phyloP scores from a whole-genome alignment of 1,140 invertebrate species.

The Idris sp. region DNA sequence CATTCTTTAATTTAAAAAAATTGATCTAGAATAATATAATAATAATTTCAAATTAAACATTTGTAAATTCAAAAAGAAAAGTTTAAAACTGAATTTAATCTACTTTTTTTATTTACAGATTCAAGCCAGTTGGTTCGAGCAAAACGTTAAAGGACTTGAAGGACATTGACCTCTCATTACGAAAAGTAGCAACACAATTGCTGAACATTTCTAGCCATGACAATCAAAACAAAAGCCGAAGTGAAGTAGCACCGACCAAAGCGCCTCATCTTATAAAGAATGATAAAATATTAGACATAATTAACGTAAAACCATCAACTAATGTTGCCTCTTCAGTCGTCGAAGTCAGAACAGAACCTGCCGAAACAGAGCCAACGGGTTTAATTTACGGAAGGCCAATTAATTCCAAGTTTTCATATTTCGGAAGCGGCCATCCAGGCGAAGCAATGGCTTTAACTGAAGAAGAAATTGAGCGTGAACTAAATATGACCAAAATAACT shows the following conservation, averaged over 20 bases:
- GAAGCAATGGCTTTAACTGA: conserved; percentile 77
- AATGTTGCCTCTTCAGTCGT: conserved; percentile 7
- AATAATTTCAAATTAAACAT: too few species aligned
- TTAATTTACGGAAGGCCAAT: conserved; percentile 69
- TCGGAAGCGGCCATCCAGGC: conserved; percentile 74
- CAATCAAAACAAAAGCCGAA: conserved; percentile 14
- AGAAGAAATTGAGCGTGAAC: conserved; percentile 74
- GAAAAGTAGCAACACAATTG: conserved; percentile 74
- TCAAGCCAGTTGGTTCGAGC: conserved; percentile 1
- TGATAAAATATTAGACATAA: conserved; percentile 2
- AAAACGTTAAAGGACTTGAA: conserved; percentile 71
- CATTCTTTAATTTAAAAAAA: too few species aligned
- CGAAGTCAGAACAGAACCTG: conserved; percentile 41
- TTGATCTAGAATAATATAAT: too few species aligned
- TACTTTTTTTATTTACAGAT: conserved; percentile 21
- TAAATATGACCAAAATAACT: conserved; percentile 64
- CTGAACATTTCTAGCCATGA: conserved; percentile 68
- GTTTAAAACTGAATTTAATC: too few species aligned
- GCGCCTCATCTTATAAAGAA: neutral
- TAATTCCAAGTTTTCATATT: conserved; percentile 76
- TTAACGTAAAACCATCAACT: neutral
- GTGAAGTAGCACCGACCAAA: conserved; percentile 7
- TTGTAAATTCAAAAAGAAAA: too few species aligned
- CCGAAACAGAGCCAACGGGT: conserved; percentile 26
- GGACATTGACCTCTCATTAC: conserved; percentile 73